Percentiles rank a stretch among this genome's conserved stretches.
These are phyloP conservation scores for Amazona vittata DNA, from an alignment of 2,113 vertebrate species.

Conservation along the genomic window DNA sequence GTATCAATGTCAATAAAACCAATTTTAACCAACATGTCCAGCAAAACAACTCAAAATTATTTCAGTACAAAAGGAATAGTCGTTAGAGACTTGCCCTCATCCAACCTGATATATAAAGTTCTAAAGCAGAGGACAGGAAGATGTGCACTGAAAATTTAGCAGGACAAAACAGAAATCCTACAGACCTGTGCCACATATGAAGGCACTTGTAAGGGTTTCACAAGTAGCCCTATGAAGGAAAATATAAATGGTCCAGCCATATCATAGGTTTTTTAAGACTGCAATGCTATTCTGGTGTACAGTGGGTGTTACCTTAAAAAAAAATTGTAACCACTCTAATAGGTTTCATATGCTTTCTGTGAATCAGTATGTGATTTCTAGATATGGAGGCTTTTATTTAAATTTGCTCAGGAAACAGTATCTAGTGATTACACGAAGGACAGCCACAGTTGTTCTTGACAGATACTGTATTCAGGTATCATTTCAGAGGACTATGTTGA, in stretches of 20 bases:
- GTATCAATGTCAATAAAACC: background rate
- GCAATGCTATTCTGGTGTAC: background rate
- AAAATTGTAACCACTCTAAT: background rate
- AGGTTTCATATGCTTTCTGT: background rate
- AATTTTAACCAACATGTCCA: background rate
- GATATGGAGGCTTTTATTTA: background rate
- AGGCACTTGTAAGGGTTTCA: background rate
- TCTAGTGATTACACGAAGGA: background rate
- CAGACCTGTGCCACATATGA: background rate
- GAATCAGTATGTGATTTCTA: background rate
- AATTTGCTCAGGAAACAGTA: background rate
- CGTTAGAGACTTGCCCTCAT: background rate
- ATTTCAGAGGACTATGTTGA: background rate
- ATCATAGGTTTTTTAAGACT: background rate
- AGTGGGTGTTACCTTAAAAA: background rate
- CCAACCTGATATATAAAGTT: background rate
- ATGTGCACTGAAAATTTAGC: background rate
- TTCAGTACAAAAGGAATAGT: background rate
- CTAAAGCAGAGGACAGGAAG: background rate
- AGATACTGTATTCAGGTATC: background rate
- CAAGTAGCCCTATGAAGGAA: accelerated
- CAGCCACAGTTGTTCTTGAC: background rate
- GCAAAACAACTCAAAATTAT: background rate
- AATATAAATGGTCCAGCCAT: background rate
- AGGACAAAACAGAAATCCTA: background rate